Evolutionary conservation across 2,888 invertebrate species (phyloP), one percentile per base, ranked within the genome.

Genomic region (Sylvicola cinctus): DNA sequence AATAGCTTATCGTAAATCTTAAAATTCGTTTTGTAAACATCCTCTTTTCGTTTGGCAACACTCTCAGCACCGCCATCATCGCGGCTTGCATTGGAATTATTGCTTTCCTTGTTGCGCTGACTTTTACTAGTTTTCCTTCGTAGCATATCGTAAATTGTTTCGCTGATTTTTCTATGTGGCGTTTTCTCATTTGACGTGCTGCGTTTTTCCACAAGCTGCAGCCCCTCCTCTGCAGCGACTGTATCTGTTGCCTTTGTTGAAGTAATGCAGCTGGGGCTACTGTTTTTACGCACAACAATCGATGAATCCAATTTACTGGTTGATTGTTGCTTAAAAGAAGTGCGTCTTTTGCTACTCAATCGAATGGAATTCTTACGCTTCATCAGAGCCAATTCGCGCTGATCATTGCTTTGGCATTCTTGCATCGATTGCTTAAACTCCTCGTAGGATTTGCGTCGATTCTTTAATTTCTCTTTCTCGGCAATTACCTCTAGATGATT

Each of bases 371-470:
- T 37, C 29, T 35, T 33, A 12, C 36, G 32, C 16, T 39, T 36
- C 32, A 36, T 32, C 29, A 20, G 23, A 6, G 30, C n/a, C n/a
- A 28, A 5, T 28, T n/a, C 12, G 14, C 14, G n/a, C 14, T 13
- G 13, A 20, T 30, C 36, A 27, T 32, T 30, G 26, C 29, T 28
- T 32, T 15, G 34, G 36, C 32, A 32, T 40, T 57, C 55, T 40
- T 50, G 49, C 32, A 55, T 52, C 36, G 56, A 46, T 38, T 50
- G 52, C 41, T 59, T 59, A 38, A 58, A 59, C 44, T 58, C 58
- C 41, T 58, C 58, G 39, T 58, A 58, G 8, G 58, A 59, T 42
- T 59, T 59, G 39, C 58, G 50, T 16, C 57, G 52, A 37, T 50
- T 48, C 37, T 52, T 52, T 29, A 52, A 52, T 39, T 57, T 57